These are phyloP conservation scores for Eleginops maclovinus DNA, from an alignment of 2,113 vertebrate genomes.

Conservation along the genomic window DNA sequence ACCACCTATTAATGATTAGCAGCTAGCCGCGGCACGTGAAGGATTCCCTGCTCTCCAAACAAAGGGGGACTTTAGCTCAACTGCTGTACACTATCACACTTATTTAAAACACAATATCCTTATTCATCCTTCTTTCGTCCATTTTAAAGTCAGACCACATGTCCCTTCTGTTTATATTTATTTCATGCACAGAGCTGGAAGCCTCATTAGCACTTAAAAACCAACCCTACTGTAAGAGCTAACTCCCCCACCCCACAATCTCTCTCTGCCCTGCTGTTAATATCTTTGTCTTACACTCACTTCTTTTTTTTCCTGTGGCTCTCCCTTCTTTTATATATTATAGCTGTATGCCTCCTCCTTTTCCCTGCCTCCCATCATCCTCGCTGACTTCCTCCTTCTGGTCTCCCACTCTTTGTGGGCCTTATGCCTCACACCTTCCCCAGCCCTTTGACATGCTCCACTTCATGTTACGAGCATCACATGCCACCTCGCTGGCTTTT, in stretches of 20 bases:
- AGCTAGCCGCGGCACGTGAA: constrained; percentile 29
- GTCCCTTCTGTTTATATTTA: constrained; percentile 7
- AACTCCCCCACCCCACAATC: constrained; percentile 24
- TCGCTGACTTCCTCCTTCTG: constrained; percentile 36
- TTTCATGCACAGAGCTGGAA: background rate
- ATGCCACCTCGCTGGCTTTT: constrained; percentile 57
- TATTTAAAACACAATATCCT: background rate
- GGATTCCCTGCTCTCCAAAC: constrained; percentile 40
- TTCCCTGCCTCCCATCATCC: constrained; percentile 41
- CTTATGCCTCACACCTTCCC: constrained; percentile 75
- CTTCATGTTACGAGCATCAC: constrained; percentile 80
- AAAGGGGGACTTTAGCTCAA: constrained; percentile 41
- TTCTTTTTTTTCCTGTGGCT: constrained; percentile 30
- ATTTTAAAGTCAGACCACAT: constrained; percentile 28
- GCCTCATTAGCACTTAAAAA: constrained; percentile 25
- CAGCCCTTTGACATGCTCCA: constrained; percentile 80
- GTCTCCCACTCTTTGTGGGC: constrained; percentile 60
- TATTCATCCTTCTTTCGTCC: constrained; percentile 5
- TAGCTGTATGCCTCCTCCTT: constrained; percentile 3
- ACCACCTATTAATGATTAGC: constrained; percentile 72
- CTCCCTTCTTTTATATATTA: constrained; percentile 17
- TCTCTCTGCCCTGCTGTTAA: constrained; percentile 28
- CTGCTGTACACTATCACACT: constrained; percentile 26
- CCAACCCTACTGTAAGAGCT: constrained; percentile 14
- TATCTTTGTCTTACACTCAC: constrained; percentile 42